Conservation (phyloP, 2,113 vertebrate species). For the Stegastes partitus region DNA sequence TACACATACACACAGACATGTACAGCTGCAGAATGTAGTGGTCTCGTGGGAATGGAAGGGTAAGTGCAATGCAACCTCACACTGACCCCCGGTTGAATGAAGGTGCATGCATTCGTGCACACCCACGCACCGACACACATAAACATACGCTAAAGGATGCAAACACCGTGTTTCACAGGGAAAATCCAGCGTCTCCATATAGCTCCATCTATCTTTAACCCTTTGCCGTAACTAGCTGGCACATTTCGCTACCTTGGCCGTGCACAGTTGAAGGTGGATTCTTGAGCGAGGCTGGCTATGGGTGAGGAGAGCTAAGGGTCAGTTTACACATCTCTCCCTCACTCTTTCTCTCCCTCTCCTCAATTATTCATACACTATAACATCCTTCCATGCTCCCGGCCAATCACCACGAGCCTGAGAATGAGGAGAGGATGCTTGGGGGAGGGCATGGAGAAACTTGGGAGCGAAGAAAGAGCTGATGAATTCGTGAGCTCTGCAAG, state of each 20-base stretch:
- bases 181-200: conserved; percentile 20
- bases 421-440: conserved; percentile 62
- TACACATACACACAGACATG: background rate
- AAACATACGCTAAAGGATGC: conserved; percentile 11
- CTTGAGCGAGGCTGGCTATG: conserved; percentile 38
- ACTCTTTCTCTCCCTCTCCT: conserved; percentile 58
- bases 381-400: conserved; percentile 67
- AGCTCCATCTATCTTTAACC: conserved; percentile 31
- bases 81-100: conserved; percentile 64
- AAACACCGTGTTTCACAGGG: conserved; percentile 13
- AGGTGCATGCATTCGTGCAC: conserved; percentile 44
- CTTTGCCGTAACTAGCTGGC: conserved; percentile 6
- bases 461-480: conserved; percentile 63
- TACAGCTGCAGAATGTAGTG: conserved; percentile 60
- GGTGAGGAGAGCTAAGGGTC: conserved; percentile 68
- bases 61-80: conserved; percentile 77
- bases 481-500: conserved; percentile 58
- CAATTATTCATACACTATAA: conserved; percentile 81
- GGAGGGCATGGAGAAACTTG: conserved; percentile 66
- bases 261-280: conserved; percentile 44
- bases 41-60: conserved; percentile 63
- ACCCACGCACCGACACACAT: conserved; percentile 6
- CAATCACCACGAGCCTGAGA: conserved; percentile 61
- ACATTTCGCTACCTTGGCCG: conserved; percentile 27
- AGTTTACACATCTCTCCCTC: conserved; percentile 75